Evolutionary conservation across 2,113 vertebrate species (phyloP).

Genomic region (Nanger granti): DNA sequence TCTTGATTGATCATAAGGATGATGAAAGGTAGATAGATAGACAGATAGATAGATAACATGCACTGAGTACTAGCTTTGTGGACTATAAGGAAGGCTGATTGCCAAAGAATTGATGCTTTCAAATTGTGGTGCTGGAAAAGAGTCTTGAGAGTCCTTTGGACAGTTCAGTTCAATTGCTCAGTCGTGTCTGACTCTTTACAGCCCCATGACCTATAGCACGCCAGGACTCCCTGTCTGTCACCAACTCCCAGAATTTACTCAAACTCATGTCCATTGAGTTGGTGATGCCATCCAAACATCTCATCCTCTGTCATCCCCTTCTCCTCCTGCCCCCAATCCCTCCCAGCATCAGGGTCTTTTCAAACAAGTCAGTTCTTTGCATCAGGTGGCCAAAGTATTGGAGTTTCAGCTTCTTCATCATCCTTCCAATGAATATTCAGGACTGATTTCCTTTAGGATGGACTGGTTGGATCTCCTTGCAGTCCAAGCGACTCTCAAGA

Average conservation of each 20-base stretch:
- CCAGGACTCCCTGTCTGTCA: not conserved
- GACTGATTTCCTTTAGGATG: not conserved
- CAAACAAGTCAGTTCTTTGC: not conserved
- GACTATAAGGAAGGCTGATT: not conserved
- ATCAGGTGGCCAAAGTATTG: not conserved
- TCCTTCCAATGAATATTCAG: not conserved
- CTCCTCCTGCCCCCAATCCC: not conserved
- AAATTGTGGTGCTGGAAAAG: not conserved
- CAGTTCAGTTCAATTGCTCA: not conserved
- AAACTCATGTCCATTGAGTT: not conserved
- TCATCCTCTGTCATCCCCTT: not conserved
- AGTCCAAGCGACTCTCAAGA: not conserved
- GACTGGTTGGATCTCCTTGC: not conserved
- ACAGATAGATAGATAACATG: not conserved
- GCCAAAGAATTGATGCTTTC: not conserved
- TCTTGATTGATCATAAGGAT: not conserved
- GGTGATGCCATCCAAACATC: not conserved
- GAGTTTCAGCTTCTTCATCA: not conserved
- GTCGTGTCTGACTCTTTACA: not conserved
- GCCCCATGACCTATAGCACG: fast-evolving
- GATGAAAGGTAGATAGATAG: not conserved
- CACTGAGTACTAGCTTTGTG: not conserved
- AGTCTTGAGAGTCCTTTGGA: not conserved
- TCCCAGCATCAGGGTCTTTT: not conserved
- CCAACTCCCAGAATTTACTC: not conserved